Evolutionary conservation across 1,140 invertebrate genomes (phyloP), one percentile per base, ranked within the genome.

Genomic region (Teleopsis dalmanni): DNA sequence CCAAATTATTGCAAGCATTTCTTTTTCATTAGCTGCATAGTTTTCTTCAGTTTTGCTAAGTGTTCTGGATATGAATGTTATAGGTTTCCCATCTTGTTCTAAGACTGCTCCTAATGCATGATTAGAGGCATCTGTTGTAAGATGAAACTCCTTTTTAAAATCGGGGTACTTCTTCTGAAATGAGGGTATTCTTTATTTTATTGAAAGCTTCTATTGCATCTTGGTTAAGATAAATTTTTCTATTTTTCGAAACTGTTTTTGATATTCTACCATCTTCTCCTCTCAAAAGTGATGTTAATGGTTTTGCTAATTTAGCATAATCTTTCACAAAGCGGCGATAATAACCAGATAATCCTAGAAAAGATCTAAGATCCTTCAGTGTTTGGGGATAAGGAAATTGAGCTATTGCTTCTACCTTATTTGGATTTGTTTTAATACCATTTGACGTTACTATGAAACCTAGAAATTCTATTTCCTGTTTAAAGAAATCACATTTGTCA

Each of bases 401-500:
- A 25, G 31, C 19, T n/a, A 54, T 50, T 19, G 38, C 38, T 38
- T 48, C 16, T 14, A 54, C 34, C 37, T 52, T 45, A 14, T 44
- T 36, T 1, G 26, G 40, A 27, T 57, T 55, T 3, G 44, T 59
- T 47, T 48, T 54, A 7, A 56, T 46, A 3, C 52, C 51, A 25
- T 51, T 16, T 22, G 34, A 40, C 8, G 48, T 51, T 9, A 56
- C 34, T 14, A 51, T 47, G 25, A 54, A 59, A 11, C 53, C 55
- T 14, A 54, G 22, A 21, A 35, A 54, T 41, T 50, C n/a, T n/a
- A 50, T 42, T 33, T 66, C 51, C 14, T 36, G 50, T 27, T 58
- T 51, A 9, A 57, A 65, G 48, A 77, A 75, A 38, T 68, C 46
- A 40, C 60, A 71, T 58, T 76, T 75, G 45, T 59, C 48, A 2